Conservation (phyloP, 64 coral and sea anemone species). For the Catalaphyllia jardinei region DNA sequence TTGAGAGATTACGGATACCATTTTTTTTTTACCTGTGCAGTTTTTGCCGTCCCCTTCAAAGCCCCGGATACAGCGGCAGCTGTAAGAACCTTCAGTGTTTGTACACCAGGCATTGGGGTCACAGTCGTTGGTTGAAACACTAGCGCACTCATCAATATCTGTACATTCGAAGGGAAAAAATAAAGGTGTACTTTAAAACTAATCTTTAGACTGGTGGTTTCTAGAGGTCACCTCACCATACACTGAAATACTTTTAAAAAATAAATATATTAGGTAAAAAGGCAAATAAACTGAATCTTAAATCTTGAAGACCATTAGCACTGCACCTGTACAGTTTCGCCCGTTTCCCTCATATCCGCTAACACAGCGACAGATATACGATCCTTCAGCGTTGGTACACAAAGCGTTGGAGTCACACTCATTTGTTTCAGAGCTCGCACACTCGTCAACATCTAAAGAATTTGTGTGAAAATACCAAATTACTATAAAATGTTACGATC, state of each 20-base stretch:
- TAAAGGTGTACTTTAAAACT: too few species aligned
- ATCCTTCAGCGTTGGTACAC: conserved; percentile 55
- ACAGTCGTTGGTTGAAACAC: conserved; percentile 25
- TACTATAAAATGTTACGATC: too few species aligned
- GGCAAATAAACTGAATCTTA: too few species aligned
- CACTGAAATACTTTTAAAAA: too few species aligned
- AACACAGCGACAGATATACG: conserved; percentile 44
- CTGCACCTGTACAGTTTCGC: conserved; percentile 45
- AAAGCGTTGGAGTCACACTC: conserved; percentile 25
- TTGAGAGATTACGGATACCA: too few species aligned
- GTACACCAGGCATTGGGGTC: conserved; percentile 49
- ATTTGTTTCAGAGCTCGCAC: background rate
- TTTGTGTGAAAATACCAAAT: background rate
- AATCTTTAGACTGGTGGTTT: too few species aligned
- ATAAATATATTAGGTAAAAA: too few species aligned
- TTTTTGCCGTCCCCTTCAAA: conserved; percentile 58
- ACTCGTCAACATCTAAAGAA: conserved; percentile 30
- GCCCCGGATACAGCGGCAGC: conserved; percentile 61
- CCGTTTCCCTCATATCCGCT: conserved; percentile 50
- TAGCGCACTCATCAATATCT: conserved; percentile 43
- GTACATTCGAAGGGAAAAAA: too few species aligned
- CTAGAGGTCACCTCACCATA: too few species aligned
- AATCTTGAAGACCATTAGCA: too few species aligned
- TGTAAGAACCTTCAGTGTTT: conserved; percentile 62
- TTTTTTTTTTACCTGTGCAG: conserved; percentile 14